phyloP scores from a whole-genome alignment of 2,888 invertebrate species.

The Plebejus anna region DNA sequence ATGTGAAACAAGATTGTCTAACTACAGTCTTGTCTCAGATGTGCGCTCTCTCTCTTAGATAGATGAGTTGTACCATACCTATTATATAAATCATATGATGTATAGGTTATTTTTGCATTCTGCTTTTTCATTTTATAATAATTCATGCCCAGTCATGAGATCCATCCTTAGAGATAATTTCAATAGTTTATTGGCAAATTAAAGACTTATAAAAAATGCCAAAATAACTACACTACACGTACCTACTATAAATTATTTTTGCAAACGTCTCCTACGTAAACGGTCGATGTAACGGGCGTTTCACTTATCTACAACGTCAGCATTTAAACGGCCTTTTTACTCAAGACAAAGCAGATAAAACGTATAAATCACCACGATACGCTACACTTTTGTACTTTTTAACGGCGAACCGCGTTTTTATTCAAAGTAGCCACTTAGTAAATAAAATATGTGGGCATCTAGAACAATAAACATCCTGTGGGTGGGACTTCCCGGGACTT shows the following conservation, averaged over 20 bases:
- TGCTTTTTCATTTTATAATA: too few species aligned
- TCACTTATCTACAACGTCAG: slow-evolving; percentile 24
- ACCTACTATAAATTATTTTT: neutral
- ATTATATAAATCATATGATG: too few species aligned
- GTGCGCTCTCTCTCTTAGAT: too few species aligned
- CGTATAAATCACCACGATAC: slow-evolving; percentile 56
- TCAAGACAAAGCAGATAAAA: slow-evolving; percentile 46
- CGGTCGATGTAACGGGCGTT: neutral
- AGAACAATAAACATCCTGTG: slow-evolving; percentile 69
- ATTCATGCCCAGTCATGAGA: too few species aligned
- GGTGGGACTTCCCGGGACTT: slow-evolving; percentile 55
- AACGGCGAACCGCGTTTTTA: slow-evolving; percentile 75
- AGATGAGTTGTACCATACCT: too few species aligned
- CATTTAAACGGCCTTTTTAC: slow-evolving; percentile 36
- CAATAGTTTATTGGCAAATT: neutral
- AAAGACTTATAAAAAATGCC: too few species aligned
- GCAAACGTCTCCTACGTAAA: neutral
- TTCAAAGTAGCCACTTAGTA: slow-evolving; percentile 77
- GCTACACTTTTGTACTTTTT: slow-evolving; percentile 63
- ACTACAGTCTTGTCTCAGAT: too few species aligned
- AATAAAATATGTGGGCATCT: slow-evolving; percentile 75
- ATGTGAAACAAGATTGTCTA: too few species aligned
- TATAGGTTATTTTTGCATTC: too few species aligned
- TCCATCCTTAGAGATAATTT: neutral
- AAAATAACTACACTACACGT: too few species aligned